These are phyloP conservation scores for Orientallactaga sibirica DNA, from an alignment of 2,797 vertebrate genomes.

Conservation along the genomic window DNA sequence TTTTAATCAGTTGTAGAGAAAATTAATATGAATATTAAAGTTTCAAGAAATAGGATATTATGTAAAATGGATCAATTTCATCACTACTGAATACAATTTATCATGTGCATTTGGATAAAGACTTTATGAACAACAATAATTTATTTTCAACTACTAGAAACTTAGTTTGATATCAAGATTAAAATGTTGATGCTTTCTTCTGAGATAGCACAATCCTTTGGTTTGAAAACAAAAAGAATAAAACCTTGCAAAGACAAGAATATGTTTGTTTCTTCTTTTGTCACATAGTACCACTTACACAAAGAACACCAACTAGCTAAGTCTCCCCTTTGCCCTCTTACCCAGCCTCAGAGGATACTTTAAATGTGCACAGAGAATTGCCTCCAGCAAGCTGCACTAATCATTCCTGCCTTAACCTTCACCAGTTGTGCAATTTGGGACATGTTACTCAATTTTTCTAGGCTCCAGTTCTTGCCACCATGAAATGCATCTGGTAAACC, in stretches of 20 bases:
- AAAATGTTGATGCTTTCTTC: neutral
- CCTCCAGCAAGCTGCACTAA: no score
- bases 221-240: neutral
- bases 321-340: rapidly evolving
- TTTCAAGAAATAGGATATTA: neutral
- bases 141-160: neutral
- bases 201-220: neutral
- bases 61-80: neutral
- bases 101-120: neutral
- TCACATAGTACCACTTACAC: neutral
- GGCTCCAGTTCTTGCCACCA: neutral
- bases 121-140: neutral
- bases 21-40: rapidly evolving
- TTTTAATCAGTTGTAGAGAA: neutral
- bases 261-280: neutral
- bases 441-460: neutral
- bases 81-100: neutral
- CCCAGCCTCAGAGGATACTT: neutral
- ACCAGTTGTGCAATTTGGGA: neutral
- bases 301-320: rapidly evolving
- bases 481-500: neutral
- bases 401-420: neutral
- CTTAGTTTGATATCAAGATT: neutral
- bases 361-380: neutral
- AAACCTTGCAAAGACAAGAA: neutral